Percentiles rank a stretch among this genome's conserved stretches.
phyloP scores from a whole-genome alignment of 2,888 invertebrate species.

The Heteromurus nitidus region DNA sequence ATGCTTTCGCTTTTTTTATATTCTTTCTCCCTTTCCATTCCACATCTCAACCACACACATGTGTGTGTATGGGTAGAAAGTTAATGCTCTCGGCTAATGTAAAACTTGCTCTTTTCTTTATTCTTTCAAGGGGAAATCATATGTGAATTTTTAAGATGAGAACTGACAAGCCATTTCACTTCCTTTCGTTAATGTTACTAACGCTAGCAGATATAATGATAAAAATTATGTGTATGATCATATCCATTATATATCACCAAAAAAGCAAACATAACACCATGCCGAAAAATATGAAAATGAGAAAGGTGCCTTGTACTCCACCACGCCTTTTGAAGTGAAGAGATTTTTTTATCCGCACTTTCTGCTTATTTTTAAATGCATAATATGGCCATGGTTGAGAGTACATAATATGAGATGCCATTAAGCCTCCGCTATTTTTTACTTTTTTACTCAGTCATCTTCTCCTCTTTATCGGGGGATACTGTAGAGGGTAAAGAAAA shows the following conservation, averaged over 20 bases:
- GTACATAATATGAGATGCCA: neutral
- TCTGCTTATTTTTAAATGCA: neutral
- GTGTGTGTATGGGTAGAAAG: too few relatives aligned
- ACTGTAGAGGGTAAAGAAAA: too few relatives aligned
- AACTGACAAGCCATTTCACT: slow-evolving; percentile 2
- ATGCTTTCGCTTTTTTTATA: too few relatives aligned
- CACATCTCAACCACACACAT: too few relatives aligned
- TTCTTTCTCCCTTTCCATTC: too few relatives aligned
- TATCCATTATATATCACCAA: neutral
- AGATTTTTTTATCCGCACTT: neutral
- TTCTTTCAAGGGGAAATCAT: neutral
- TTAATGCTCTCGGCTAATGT: neutral
- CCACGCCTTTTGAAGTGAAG: neutral
- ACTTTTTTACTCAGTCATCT: too few relatives aligned
- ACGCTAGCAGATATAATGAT: neutral
- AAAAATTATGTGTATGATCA: neutral
- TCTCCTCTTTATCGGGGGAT: slow-evolving; percentile 1
- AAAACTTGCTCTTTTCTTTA: neutral
- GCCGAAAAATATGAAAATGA: neutral
- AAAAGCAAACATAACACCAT: neutral
- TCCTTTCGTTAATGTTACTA: slow-evolving; percentile 3
- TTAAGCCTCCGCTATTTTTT: neutral
- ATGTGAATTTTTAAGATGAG: neutral
- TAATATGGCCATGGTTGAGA: neutral
- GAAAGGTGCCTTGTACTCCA: neutral